A percentile compares a stretch with the other conserved stretches of the same genome.
These are phyloP conservation scores for Chrysemys picta DNA, from an alignment of 2,113 vertebrate genomes.

Conservation along the genomic window DNA sequence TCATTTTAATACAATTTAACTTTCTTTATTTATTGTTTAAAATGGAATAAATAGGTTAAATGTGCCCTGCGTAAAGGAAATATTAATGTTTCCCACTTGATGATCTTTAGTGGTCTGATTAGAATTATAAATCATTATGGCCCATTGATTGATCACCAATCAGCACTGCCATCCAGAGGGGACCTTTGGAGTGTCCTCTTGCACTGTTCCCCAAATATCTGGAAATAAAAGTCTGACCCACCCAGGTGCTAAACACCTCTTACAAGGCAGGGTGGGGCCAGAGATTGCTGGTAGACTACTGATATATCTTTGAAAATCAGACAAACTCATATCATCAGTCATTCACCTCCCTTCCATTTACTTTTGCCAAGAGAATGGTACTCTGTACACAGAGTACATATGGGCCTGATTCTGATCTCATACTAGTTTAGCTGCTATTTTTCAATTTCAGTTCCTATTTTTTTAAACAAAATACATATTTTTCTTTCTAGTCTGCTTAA, in stretches of 20 bases:
- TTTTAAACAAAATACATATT: neutral
- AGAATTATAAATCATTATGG: neutral
- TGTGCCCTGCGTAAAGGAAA: neutral
- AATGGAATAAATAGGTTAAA: conserved; percentile 2
- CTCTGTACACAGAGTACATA: neutral
- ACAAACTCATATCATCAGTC: neutral
- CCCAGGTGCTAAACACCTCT: neutral
- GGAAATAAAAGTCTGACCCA: conserved; percentile 5
- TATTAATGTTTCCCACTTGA: neutral
- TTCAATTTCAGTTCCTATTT: neutral
- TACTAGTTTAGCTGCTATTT: neutral
- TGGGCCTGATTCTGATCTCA: neutral
- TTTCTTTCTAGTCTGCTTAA: neutral
- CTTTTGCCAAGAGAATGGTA: conserved; percentile 9
- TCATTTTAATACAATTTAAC: conserved; percentile 22
- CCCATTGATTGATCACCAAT: neutral
- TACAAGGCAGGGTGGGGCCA: neutral
- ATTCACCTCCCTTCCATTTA: conserved; percentile 9
- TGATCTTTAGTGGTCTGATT: neutral
- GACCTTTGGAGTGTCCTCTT: conserved; percentile 36
- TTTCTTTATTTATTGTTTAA: neutral
- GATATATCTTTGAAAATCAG: conserved; percentile 19
- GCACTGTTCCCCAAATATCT: conserved; percentile 4
- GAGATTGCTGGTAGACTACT: conserved; percentile 49
- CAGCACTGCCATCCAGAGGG: conserved; percentile 49